Conservation (phyloP, 2,797 vertebrate species). For the Valencia hispanica region DNA sequence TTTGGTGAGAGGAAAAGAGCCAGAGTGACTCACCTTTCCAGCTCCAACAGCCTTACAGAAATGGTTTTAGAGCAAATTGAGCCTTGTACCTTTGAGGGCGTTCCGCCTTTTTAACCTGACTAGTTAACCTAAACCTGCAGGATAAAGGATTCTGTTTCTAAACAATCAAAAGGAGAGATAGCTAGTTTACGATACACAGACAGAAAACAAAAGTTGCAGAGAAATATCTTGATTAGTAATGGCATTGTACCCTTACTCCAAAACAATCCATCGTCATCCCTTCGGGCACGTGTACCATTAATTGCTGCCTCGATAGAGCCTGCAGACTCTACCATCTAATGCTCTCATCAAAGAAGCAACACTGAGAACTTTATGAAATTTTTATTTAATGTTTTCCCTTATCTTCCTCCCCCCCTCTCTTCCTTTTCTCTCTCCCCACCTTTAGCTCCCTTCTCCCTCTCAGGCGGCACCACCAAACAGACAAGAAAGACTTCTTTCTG, state of each 20-base stretch:
- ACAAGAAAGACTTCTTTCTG: conserved; percentile 79
- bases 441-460: conserved; percentile 58
- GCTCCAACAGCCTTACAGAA: background rate
- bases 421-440: conserved; percentile 76
- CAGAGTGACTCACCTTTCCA: background rate
- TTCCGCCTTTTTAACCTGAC: background rate
- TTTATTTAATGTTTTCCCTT: conserved; percentile 84
- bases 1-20: background rate
- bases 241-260: conserved; percentile 65
- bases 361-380: conserved; percentile 85
- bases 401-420: conserved; percentile 72
- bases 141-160: conserved; percentile 11
- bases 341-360: conserved; percentile 84
- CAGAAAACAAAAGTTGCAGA: conserved; percentile 49
- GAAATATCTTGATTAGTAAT: conserved; percentile 57
- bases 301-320: conserved; percentile 82
- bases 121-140: conserved; percentile 1
- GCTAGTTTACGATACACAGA: conserved; percentile 28
- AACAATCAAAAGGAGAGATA: conserved; percentile 1
- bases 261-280: conserved; percentile 64
- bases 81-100: background rate
- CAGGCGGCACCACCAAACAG: conserved; percentile 77
- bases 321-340: conserved; percentile 75
- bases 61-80: background rate
- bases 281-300: conserved; percentile 78